Conservation (phyloP, 2,888 invertebrate species). For the Molorchus minor region DNA sequence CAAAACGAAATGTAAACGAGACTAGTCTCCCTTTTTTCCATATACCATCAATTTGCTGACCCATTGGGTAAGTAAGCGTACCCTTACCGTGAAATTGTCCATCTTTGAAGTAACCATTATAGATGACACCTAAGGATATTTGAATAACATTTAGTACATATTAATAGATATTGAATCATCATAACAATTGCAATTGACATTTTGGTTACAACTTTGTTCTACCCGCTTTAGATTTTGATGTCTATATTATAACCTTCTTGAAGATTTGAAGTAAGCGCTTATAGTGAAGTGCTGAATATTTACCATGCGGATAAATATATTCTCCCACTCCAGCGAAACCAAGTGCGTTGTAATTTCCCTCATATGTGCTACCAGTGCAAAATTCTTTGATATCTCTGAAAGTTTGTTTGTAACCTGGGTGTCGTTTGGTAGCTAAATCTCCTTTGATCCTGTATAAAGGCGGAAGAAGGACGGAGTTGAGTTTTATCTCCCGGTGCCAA, state of each 20-base stretch:
- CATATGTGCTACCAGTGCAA: conserved; percentile 67
- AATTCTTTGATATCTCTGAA: not conserved
- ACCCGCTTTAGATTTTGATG: too few species aligned
- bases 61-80: conserved; percentile 69
- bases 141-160: too few species aligned
- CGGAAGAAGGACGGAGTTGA: not conserved
- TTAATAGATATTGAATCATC: too few species aligned
- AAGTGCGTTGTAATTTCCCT: conserved; percentile 68
- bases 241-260: too few species aligned
- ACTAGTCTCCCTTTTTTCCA: conserved; percentile 71
- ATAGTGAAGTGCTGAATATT: too few species aligned
- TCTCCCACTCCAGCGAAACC: conserved; percentile 71
- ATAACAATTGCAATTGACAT: too few species aligned
- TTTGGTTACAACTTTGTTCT: too few species aligned
- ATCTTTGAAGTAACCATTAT: conserved; percentile 73
- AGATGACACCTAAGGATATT: conserved; percentile 63
- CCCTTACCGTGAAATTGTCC: conserved; percentile 77
- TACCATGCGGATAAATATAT: conserved; percentile 70
- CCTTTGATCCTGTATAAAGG: not conserved
- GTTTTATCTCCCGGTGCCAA: conserved; percentile 9
- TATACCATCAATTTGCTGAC: conserved; percentile 69
- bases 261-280: too few species aligned
- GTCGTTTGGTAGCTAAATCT: not conserved
- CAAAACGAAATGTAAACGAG: conserved; percentile 65
- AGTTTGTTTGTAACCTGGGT: conserved; percentile 4